Evolutionary conservation across 23 tunicate species (phyloP), one percentile per base, ranked within the genome.

Genomic region (Trididemnum clinides): DNA sequence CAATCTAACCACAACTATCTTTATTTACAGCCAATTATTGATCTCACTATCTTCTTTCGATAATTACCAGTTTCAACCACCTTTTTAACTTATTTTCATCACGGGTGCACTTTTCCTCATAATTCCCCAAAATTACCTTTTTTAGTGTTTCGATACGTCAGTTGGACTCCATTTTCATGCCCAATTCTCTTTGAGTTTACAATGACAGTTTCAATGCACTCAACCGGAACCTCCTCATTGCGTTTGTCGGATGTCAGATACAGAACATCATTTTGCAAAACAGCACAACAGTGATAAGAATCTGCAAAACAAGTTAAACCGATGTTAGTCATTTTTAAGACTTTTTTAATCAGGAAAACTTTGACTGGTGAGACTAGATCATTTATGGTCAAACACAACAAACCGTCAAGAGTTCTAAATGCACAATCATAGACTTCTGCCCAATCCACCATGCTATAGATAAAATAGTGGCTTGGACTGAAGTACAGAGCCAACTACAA

Each of bases 271-370:
- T 71, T 83, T 83, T 95, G 95, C 80, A 95, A 33, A 30, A 95
- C 95, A 49, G 91, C 99, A 63, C 95, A 90, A 89, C 99, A 95
- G 35, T 95, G 99, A 37, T 92, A 82, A 66, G 79, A 90, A 38
- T 84, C 92, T 90, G 57, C 18, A 22, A 73, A 73, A 7, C 12
- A 7, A 44, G 12, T 44, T 44, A 44, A n/a, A n/a, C n/a, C n/a
- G n/a, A n/a, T n/a, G n/a, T n/a, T n/a, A n/a, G n/a, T n/a, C n/a
- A n/a, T n/a, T n/a, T n/a, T n/a, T n/a, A n/a, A n/a, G n/a, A n/a
- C n/a, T n/a, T n/a, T n/a, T n/a, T n/a, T n/a, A n/a, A n/a, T 49
- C 57, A 12, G 57, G 57, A 12, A 49, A 12, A 49, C 12, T 18
- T 18, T 12, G 57, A 12, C 18, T 49, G 18, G 57, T 49, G 57